These are phyloP conservation scores for Drosophila hamatofila DNA, from an alignment of 2,888 invertebrate species.

Conservation along the genomic window DNA sequence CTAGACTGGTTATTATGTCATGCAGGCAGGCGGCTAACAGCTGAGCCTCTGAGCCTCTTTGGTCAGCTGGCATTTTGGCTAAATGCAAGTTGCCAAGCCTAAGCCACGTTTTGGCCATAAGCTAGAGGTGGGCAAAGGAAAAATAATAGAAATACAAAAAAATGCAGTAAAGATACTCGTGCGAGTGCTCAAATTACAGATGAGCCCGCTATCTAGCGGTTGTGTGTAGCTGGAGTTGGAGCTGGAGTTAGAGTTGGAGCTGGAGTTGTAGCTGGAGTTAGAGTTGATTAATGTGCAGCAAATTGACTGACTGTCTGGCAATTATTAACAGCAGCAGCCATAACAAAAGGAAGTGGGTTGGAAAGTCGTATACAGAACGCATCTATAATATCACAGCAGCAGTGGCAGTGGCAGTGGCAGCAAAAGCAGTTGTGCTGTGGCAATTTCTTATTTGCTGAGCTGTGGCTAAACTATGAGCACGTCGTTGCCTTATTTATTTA, in stretches of 20 bases:
- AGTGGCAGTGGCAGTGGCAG: slow-evolving; percentile 14
- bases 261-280: neutral
- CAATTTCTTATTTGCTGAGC: slow-evolving; percentile 62
- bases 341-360: slow-evolving; percentile 71
- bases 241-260: slow-evolving; percentile 7
- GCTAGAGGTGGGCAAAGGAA: slow-evolving; percentile 3
- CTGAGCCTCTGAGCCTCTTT: slow-evolving; percentile 17
- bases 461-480: slow-evolving; percentile 60
- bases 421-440: slow-evolving; percentile 21
- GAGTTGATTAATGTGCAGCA: slow-evolving; percentile 54
- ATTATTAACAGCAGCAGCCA: slow-evolving; percentile 50
- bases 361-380: slow-evolving; percentile 48
- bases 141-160: neutral
- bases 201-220: slow-evolving; percentile 50
- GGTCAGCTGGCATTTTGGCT: slow-evolving; percentile 50
- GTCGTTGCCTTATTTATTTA: slow-evolving; percentile 75
- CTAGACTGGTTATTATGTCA: slow-evolving; percentile 58
- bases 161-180: slow-evolving; percentile 30
- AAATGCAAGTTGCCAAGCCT: slow-evolving; percentile 31
- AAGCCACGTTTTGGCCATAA: slow-evolving; percentile 49
- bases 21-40: slow-evolving; percentile 23
- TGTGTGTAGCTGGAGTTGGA: neutral
- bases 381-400: slow-evolving; percentile 61
- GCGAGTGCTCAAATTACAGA: slow-evolving; percentile 56
- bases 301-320: slow-evolving; percentile 51